Conservation (phyloP, 2,888 invertebrate species). For the Cyrtodaria siliqua region DNA sequence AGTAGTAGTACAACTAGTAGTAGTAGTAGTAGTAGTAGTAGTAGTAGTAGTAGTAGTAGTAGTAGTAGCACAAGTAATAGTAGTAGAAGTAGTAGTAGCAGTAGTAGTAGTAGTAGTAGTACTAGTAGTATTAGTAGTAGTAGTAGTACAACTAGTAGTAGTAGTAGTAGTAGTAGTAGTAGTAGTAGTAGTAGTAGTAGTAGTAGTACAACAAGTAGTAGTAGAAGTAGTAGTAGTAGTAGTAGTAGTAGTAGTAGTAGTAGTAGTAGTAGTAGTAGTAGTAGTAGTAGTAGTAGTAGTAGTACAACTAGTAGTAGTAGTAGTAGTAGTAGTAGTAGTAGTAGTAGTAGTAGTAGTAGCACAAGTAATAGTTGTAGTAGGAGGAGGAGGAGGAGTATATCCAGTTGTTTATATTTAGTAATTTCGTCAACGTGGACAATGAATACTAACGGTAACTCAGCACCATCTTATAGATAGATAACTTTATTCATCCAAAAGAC, state of each 20-base stretch:
- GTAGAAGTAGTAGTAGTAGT: not conserved
- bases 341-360: slow-evolving; percentile 1
- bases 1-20: not conserved
- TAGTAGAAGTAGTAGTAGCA: not conserved
- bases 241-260: not conserved
- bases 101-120: not conserved
- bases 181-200: slow-evolving; percentile 12
- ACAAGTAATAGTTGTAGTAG: slow-evolving; percentile 11
- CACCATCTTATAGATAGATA: too few species aligned
- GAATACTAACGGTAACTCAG: too few species aligned
- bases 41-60: not conserved
- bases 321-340: not conserved
- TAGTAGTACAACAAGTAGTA: slow-evolving; percentile 4
- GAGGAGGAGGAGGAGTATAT: too few species aligned
- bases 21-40: not conserved
- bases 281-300: not conserved
- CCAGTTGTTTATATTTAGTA: too few species aligned
- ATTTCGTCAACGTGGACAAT: too few species aligned
- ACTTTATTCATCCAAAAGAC: too few species aligned
- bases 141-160: slow-evolving; percentile 1
- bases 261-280: slow-evolving; percentile 9
- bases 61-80: not conserved
- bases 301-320: not conserved
- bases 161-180: slow-evolving; percentile 5
- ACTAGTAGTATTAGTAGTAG: not conserved